A percentile compares a stretch with the other conserved stretches of the same genome.
Conservation (phyloP, 2,888 invertebrate genomes). For the Anoncus sp. region DNA sequence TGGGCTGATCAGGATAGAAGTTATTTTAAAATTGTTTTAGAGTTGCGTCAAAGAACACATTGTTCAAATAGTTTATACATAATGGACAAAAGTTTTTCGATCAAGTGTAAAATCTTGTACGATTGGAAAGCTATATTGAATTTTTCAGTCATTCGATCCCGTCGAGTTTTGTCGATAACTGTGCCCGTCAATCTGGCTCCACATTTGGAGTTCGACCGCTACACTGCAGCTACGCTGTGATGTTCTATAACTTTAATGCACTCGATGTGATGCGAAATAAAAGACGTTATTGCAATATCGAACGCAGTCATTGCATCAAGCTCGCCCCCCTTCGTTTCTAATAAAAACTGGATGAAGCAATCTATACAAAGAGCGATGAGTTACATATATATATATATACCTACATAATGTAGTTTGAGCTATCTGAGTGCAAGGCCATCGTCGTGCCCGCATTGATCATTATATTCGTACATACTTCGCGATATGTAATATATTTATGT, state of each 20-base stretch:
- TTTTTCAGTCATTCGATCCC: no score
- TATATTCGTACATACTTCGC: slow-evolving; percentile 14
- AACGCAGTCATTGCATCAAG: slow-evolving; percentile 46
- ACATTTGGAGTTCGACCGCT: no score
- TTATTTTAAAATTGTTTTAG: no score
- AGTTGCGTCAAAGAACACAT: no score
- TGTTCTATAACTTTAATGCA: neutral
- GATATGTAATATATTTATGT: slow-evolving; percentile 11
- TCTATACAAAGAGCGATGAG: slow-evolving; percentile 34
- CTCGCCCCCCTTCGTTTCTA: slow-evolving; percentile 35
- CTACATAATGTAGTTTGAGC: slow-evolving; percentile 29
- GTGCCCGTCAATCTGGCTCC: no score
- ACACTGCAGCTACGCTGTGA: neutral
- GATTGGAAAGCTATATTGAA: no score
- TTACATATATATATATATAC: slow-evolving; percentile 13
- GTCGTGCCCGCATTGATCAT: slow-evolving; percentile 41
- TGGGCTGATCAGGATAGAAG: no score
- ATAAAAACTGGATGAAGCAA: slow-evolving; percentile 55
- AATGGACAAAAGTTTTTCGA: no score
- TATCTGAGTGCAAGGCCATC: slow-evolving; percentile 49
- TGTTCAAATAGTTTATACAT: no score
- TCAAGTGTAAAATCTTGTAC: no score
- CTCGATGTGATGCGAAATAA: slow-evolving; percentile 16
- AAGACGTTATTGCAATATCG: slow-evolving; percentile 18
- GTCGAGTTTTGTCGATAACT: no score